A percentile compares a stretch with the other conserved stretches of the same genome.
Evolutionary conservation across 2,888 invertebrate genomes (phyloP).

Genomic region (Caenorhabditis becei): DNA sequence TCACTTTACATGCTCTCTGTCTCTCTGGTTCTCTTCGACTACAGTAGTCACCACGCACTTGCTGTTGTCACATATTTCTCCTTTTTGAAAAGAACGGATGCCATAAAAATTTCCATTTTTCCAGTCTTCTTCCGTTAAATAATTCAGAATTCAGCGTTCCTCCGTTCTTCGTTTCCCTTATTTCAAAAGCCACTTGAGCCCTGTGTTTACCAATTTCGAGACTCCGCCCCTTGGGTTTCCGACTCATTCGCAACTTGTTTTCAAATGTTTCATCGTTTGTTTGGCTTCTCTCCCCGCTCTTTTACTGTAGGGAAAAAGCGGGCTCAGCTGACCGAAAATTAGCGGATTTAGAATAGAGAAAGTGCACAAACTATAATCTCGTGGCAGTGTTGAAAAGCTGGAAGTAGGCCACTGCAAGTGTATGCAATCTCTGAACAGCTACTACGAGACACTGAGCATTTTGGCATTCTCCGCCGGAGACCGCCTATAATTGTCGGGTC

Average conservation of each 20-base stretch:
- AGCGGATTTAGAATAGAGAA: background rate
- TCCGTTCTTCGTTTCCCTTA: background rate
- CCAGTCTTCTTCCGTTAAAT: slow-evolving; percentile 14
- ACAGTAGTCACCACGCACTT: slow-evolving; percentile 33
- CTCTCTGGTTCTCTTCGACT: background rate
- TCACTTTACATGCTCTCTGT: background rate
- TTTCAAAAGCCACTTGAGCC: slow-evolving; percentile 29
- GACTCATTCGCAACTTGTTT: slow-evolving; percentile 9
- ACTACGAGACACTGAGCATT: slow-evolving; percentile 6
- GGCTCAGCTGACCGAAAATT: slow-evolving; percentile 7
- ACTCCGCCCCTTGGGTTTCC: slow-evolving; percentile 1
- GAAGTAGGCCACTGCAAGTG: background rate
- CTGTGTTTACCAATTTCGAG: slow-evolving; percentile 17
- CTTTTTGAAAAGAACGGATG: background rate
- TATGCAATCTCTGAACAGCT: slow-evolving; percentile 44
- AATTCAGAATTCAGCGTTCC: slow-evolving; percentile 22
- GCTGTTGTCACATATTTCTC: slow-evolving; percentile 6
- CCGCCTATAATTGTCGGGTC: slow-evolving; percentile 32
- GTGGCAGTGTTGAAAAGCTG: background rate
- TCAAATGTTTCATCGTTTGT: background rate
- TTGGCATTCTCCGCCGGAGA: slow-evolving; percentile 38
- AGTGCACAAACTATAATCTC: slow-evolving; percentile 6
- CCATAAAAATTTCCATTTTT: slow-evolving; percentile 26
- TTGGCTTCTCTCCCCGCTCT: background rate
- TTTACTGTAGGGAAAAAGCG: background rate